Evolutionary conservation across 2,797 vertebrate species (phyloP).

Genomic region (Sardinella longiceps): DNA sequence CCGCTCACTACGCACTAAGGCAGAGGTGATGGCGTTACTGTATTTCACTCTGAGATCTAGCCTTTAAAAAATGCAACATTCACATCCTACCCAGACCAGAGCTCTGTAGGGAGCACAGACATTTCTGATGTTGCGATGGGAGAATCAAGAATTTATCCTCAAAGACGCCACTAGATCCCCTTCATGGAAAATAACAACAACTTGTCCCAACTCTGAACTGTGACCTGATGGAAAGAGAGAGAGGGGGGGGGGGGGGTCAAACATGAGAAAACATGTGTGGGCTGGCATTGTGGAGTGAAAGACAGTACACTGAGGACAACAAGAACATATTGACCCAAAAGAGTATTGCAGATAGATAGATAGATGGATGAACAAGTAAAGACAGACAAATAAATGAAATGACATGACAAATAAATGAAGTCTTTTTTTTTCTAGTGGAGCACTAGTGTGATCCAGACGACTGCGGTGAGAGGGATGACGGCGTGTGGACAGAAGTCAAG

Average conservation of each 20-base stretch:
- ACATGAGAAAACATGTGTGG: background rate
- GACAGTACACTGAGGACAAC: background rate
- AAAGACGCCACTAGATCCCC: background rate
- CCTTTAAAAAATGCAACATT: constrained; percentile 12
- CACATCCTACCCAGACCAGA: constrained; percentile 14
- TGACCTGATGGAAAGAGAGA: background rate
- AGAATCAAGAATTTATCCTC: constrained; percentile 19
- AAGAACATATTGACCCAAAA: too few species aligned
- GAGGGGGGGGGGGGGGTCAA: too few species aligned
- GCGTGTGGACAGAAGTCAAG: background rate
- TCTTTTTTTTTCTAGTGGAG: background rate
- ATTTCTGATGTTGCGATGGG: background rate
- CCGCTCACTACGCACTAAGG: background rate
- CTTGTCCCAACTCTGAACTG: background rate
- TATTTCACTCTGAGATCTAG: constrained; percentile 31
- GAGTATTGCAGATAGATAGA: too few species aligned
- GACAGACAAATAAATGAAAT: too few species aligned
- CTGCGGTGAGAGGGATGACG: background rate
- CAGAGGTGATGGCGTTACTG: background rate
- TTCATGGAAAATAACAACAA: background rate
- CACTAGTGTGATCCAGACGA: background rate
- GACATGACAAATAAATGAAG: too few species aligned
- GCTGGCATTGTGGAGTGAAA: background rate
- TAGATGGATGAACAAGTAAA: too few species aligned
- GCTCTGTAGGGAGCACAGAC: background rate